These are phyloP conservation scores for Drosophila fungiperda DNA, from an alignment of 2,888 invertebrate genomes.

Conservation along the genomic window DNA sequence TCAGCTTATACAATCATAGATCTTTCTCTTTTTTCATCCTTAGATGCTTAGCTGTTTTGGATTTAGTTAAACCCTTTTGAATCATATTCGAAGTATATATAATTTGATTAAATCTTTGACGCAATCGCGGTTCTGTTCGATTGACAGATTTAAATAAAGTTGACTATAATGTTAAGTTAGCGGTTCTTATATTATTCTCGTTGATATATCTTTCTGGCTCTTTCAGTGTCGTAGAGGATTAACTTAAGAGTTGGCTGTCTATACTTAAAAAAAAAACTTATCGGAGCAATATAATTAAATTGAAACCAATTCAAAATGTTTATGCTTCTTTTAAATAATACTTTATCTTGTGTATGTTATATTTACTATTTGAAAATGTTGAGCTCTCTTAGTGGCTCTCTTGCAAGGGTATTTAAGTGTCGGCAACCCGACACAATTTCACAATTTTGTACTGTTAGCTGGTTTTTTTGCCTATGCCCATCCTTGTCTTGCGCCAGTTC, in stretches of 20 bases:
- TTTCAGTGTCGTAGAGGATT: neutral
- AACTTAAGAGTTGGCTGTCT: neutral
- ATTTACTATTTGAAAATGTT: neutral
- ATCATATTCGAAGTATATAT: neutral
- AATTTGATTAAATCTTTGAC: too few relatives aligned
- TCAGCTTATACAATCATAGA: neutral
- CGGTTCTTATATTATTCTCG: neutral
- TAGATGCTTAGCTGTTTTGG: neutral
- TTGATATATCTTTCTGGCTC: neutral
- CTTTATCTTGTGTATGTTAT: neutral
- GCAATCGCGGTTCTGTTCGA: too few relatives aligned
- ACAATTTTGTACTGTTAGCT: neutral
- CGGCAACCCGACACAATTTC: neutral
- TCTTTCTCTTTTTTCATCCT: neutral
- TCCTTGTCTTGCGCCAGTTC: slow-evolving; percentile 68
- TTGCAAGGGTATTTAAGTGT: slow-evolving; percentile 16
- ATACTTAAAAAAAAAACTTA: neutral
- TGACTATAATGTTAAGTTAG: neutral
- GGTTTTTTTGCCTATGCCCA: neutral
- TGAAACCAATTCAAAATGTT: neutral
- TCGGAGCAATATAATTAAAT: neutral
- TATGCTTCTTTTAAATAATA: neutral
- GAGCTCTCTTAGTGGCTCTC: too few relatives aligned
- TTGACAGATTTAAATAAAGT: neutral
- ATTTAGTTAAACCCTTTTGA: neutral